A percentile compares a stretch with the other conserved stretches of the same genome.
Conservation (phyloP, 2,113 vertebrate genomes). For the Myrmophylax atrothorax region DNA sequence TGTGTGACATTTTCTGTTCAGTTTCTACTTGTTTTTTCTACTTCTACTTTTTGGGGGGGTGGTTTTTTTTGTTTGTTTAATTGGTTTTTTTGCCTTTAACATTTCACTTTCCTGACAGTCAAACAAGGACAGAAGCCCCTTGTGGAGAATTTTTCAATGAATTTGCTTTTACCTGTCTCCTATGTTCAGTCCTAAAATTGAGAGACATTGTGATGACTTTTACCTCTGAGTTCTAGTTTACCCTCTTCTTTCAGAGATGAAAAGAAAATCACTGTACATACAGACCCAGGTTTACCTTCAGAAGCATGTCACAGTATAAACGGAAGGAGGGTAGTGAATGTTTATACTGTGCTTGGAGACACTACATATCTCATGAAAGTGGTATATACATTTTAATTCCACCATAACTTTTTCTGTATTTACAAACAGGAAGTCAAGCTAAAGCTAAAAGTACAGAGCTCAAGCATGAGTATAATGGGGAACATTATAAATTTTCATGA, state of each 20-base stretch:
- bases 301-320: not conserved
- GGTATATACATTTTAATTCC: not conserved
- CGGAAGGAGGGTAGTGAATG: not conserved
- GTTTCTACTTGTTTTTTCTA: not conserved
- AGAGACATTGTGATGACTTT: not conserved
- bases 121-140: not conserved
- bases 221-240: not conserved
- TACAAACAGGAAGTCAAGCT: not conserved
- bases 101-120: not conserved
- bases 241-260: not conserved
- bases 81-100: not conserved
- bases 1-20: not conserved
- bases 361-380: not conserved
- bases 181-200: not conserved
- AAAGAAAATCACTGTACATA: not conserved
- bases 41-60: rapidly evolving
- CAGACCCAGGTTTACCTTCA: not conserved
- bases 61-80: not conserved
- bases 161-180: not conserved
- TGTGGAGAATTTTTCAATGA: not conserved
- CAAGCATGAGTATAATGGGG: not conserved
- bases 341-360: not conserved
- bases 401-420: not conserved
- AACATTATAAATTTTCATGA: not conserved
- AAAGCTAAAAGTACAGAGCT: not conserved